A percentile compares a stretch with the other conserved stretches of the same genome.
Evolutionary conservation across 1,140 invertebrate species (phyloP).

Genomic region (Diabrotica undecimpunctata): DNA sequence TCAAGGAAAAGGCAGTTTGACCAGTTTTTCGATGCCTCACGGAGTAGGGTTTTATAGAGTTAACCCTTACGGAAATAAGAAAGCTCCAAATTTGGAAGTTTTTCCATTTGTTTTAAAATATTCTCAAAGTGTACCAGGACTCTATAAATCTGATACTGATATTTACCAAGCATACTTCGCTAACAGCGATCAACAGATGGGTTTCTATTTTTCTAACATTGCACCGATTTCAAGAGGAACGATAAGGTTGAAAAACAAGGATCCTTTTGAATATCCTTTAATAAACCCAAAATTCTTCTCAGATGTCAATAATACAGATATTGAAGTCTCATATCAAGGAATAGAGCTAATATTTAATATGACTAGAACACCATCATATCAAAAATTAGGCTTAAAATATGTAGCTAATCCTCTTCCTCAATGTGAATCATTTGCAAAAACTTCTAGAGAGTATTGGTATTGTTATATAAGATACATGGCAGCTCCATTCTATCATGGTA

Average conservation of each 20-base stretch:
- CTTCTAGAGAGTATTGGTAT: slow-evolving; percentile 12
- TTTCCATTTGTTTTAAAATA: slow-evolving; percentile 9
- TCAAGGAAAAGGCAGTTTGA: slow-evolving; percentile 16
- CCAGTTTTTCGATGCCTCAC: slow-evolving; percentile 21
- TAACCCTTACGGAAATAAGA: slow-evolving; percentile 15
- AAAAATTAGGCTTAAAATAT: not conserved
- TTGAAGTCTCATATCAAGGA: slow-evolving; percentile 57
- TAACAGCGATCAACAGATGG: slow-evolving; percentile 53
- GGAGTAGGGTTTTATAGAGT: slow-evolving; percentile 25
- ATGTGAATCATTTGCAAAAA: not conserved
- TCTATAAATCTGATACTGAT: slow-evolving; percentile 9
- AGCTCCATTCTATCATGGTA: slow-evolving; percentile 44
- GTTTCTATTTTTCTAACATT: slow-evolving; percentile 35
- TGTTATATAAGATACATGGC: slow-evolving; percentile 7
- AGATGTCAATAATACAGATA: slow-evolving; percentile 61
- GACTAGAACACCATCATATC: not conserved
- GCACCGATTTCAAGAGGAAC: slow-evolving; percentile 78
- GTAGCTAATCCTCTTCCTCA: not conserved
- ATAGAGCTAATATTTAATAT: slow-evolving; percentile 46
- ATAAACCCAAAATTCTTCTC: slow-evolving; percentile 78
- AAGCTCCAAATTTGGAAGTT: slow-evolving; percentile 30
- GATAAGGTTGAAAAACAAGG: slow-evolving; percentile 61
- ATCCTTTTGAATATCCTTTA: slow-evolving; percentile 71
- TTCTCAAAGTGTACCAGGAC: slow-evolving; percentile 16
- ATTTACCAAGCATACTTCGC: slow-evolving; percentile 15